Evolutionary conservation across 53 echinoderm and acorn worm species (phyloP).

Genomic region (Paracentrotus lividus): DNA sequence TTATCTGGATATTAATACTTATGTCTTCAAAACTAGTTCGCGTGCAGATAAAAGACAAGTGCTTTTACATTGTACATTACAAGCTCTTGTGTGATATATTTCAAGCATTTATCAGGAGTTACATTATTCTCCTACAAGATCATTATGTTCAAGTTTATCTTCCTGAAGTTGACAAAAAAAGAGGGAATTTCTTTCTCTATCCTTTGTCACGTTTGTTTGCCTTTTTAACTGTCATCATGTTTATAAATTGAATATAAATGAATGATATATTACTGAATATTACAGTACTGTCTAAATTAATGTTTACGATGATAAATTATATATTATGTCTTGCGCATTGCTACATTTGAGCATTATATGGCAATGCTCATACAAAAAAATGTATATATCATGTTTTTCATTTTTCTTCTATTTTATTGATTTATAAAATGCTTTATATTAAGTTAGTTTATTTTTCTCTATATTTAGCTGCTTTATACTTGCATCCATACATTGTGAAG

Average conservation of each 20-base stretch:
- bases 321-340: slow-evolving; percentile 52
- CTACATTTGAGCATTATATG: slow-evolving; percentile 37
- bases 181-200: slow-evolving; percentile 45
- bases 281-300: slow-evolving; percentile 67
- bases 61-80: background rate
- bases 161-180: background rate
- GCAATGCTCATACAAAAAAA: background rate
- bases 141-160: background rate
- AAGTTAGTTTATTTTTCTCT: background rate
- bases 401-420: background rate
- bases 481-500: slow-evolving; percentile 3
- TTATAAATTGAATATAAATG: slow-evolving; percentile 44
- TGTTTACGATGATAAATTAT: slow-evolving; percentile 58
- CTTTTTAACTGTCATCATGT: slow-evolving; percentile 30
- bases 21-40: too few species aligned
- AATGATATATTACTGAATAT: slow-evolving; percentile 43
- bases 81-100: background rate
- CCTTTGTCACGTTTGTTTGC: slow-evolving; percentile 29
- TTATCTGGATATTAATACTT: too few species aligned
- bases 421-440: background rate
- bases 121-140: background rate
- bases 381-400: slow-evolving; percentile 30
- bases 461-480: slow-evolving; percentile 12
- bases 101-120: background rate
- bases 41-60: background rate